Conservation (phyloP, 2,888 invertebrate species). For the Lycaena phlaeas region DNA sequence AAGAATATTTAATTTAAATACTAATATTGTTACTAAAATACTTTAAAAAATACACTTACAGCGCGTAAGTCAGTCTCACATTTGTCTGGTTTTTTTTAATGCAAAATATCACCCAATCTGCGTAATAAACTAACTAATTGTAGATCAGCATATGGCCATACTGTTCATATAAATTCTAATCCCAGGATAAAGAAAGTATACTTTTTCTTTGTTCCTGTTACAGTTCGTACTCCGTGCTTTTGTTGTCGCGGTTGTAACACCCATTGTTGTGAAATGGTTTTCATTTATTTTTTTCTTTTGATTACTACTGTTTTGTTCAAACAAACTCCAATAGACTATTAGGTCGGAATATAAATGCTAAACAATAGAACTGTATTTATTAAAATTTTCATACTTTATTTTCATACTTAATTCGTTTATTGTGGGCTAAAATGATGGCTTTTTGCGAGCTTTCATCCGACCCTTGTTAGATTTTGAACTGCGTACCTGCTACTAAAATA, state of each 20-base stretch:
- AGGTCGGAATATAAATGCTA: slow-evolving; percentile 1
- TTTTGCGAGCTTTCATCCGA: no score
- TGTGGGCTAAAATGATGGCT: neutral
- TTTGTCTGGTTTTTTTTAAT: no score
- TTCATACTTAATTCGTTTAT: neutral
- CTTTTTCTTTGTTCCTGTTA: neutral
- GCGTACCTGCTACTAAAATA: no score
- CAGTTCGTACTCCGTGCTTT: slow-evolving; percentile 4
- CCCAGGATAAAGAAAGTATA: slow-evolving; percentile 1
- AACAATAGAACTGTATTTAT: neutral
- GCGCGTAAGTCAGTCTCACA: no score
- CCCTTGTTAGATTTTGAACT: no score
- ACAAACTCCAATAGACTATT: slow-evolving; percentile 9
- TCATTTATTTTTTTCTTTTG: slow-evolving; percentile 12
- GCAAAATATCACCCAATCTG: no score
- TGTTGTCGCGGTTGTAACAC: slow-evolving; percentile 7
- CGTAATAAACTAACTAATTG: no score
- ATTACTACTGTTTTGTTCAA: slow-evolving; percentile 10
- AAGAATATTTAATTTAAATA: no score
- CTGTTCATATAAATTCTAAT: neutral
- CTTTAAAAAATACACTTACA: no score
- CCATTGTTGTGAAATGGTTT: slow-evolving; percentile 10
- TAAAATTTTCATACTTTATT: neutral
- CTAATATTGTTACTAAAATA: no score
- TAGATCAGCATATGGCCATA: no score